Evolutionary conservation across 2,888 invertebrate genomes (phyloP), one percentile per base, ranked within the genome.

Genomic region (Andrena dorsata): DNA sequence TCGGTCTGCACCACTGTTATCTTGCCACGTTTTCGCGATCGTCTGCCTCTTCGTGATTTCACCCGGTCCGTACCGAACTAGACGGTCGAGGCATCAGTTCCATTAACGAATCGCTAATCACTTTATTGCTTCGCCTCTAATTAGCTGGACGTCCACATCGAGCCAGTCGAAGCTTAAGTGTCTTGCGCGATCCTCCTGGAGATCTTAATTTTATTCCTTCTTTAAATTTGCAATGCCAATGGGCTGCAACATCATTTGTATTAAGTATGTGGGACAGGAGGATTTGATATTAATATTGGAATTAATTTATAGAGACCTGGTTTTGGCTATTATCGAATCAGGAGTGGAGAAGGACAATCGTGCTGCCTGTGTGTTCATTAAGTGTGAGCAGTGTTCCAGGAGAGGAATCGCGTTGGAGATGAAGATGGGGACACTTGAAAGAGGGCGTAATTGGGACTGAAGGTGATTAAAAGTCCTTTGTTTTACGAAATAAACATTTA

Each of bases 401-500:
- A 13, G 3, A 41, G 41, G 30, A 30, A 30, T 30, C 30, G 30
- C 30, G 30, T 30, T 30, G 30, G 30, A 30, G 30, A 5, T 30
- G 30, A 30, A 30, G 30, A 30, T 7, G 30, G 7, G 5, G 41
- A 41, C 41, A 41, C 13, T 13, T 13, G 41, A 16, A 41, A 13
- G 41, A 1, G 41, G 4, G 5, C 41, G 13, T 30, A 30, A 58
- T 56, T 73, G 26, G 20, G 30, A 2, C 35, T 26, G 4, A 49
- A 49, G 35, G 49, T 66, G 71, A 63, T 60, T 20, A 35, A 5
- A 30, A 63, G 2, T 61, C 26, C 2, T n/a, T 23, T 10, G 6
- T 77, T 66, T 88, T 91, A 91, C 84, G 90, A 91, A 91, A 91
- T 91, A 91, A 91, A 91, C 91, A 91, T 91, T 91, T 91, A 91